Percentiles rank a stretch among this genome's conserved stretches.
Conservation (phyloP, 2,113 vertebrate species). For the Proteles cristata region DNA sequence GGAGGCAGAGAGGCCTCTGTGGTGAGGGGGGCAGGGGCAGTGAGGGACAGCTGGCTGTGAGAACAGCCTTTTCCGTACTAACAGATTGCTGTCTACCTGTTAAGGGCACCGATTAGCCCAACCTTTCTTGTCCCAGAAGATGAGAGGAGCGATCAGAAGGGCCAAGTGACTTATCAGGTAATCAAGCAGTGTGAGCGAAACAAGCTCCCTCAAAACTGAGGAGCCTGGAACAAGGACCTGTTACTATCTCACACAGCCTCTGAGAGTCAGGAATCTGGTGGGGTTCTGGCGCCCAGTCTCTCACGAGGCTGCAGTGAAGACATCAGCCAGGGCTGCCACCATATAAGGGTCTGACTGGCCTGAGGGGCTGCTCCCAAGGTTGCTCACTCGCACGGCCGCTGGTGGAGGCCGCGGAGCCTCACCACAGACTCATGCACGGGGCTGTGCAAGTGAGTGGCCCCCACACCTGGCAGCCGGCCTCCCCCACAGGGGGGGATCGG, state of each 20-base stretch:
- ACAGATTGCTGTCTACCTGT: too few species aligned
- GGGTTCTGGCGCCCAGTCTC: background rate
- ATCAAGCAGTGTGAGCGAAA: background rate
- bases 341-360: background rate
- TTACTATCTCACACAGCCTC: background rate
- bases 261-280: background rate
- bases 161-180: background rate
- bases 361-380: background rate
- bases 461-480: background rate
- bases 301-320: background rate
- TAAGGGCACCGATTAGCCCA: background rate
- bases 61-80: too few species aligned
- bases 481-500: background rate
- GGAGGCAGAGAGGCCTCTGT: fast-evolving
- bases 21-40: fast-evolving
- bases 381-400: fast-evolving
- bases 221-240: background rate
- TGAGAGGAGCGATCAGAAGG: background rate
- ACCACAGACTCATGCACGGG: fast-evolving
- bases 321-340: fast-evolving
- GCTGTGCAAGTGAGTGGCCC: background rate
- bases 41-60: too few species aligned
- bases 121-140: background rate
- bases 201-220: background rate
- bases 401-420: background rate